Evolutionary conservation across 2,888 invertebrate genomes (phyloP), one percentile per base, ranked within the genome.

Genomic region (Criorhina ranunculi): DNA sequence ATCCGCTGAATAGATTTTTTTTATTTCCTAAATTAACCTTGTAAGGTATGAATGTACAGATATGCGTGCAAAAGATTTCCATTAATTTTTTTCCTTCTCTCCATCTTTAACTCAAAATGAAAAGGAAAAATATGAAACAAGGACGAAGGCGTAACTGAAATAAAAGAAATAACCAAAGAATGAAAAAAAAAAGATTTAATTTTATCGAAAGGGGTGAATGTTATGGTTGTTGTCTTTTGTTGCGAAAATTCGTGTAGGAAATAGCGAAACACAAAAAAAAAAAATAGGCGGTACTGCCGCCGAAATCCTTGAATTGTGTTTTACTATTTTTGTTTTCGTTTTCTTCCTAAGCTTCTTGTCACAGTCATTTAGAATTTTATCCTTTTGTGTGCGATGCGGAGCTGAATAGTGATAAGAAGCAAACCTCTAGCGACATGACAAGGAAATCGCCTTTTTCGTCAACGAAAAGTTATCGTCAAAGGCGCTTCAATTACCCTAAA

Each of bases 401-500:
- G 29, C 11, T 24, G 24, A 15, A 17, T 15, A 29, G 42, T 64
- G 73, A 73, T 64, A 64, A 73, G 35, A 51, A 55, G 17, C 24
- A 33, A 35, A 35, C 12, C 44, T 24, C 11, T 19, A 44, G 33
- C 40, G 37, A 37, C 44, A 59, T 49, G 69, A 77, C 77, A 77
- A 46, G 44, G 42, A 72, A 44, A 81, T 70, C 70, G 81, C 69
- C 69, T 70, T 67, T 37, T 62, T 35, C 76, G 55, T 60, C 66
- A 77, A 51, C 37, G 66, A 19, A 72, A 60, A 77, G 51, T 66
- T 77, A 51, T 60, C 59, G 49, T 72, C 70, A 77, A 72, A 77
- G 64, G 70, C 37, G 81, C 49, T 70, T 77, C 77, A 77, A 78
- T 82, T 77, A 82, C 70, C 82, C 82, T 77, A 70, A 77, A 82